Percentiles rank a stretch among this genome's conserved stretches.
These are phyloP conservation scores for Plemyria rubiginata DNA, from an alignment of 2,888 invertebrate species.

Conservation along the genomic window DNA sequence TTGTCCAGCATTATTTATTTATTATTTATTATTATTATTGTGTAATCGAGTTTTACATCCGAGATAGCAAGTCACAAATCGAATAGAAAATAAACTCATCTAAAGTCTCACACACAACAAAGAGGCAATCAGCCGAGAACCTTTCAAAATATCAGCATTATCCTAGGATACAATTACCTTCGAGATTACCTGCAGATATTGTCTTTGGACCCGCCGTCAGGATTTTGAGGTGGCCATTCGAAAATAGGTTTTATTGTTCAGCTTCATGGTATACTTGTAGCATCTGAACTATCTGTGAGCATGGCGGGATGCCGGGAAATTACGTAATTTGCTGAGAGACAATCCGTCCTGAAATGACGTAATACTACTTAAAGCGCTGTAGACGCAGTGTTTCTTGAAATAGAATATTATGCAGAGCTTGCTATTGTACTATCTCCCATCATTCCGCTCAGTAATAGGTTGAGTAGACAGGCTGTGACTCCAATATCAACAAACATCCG, in stretches of 20 bases:
- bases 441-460: neutral
- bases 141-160: slow-evolving; percentile 44
- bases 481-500: neutral
- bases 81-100: slow-evolving; percentile 4
- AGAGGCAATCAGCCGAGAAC: slow-evolving; percentile 41
- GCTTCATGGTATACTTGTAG: neutral
- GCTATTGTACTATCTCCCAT: neutral
- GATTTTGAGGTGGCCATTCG: slow-evolving; percentile 32
- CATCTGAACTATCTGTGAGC: slow-evolving; percentile 1
- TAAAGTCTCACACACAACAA: slow-evolving; percentile 8
- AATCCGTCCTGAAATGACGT: slow-evolving; percentile 17
- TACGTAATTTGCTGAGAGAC: slow-evolving; percentile 11
- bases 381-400: slow-evolving; percentile 4
- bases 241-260: neutral
- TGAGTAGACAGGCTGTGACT: neutral
- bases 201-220: slow-evolving; percentile 51
- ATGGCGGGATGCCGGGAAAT: slow-evolving; percentile 9
- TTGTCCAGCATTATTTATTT: no score
- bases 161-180: slow-evolving; percentile 51
- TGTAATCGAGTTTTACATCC: no score
- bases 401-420: slow-evolving; percentile 15
- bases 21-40: no score
- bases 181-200: slow-evolving; percentile 40
- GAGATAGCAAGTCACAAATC: no score
- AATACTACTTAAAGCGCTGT: slow-evolving; percentile 14